Base-by-base conservation (phyloP, 30 jellyfish, hydroid and myxozoan species). In the Aurelia aurita complex sp. Pacific region DNA sequence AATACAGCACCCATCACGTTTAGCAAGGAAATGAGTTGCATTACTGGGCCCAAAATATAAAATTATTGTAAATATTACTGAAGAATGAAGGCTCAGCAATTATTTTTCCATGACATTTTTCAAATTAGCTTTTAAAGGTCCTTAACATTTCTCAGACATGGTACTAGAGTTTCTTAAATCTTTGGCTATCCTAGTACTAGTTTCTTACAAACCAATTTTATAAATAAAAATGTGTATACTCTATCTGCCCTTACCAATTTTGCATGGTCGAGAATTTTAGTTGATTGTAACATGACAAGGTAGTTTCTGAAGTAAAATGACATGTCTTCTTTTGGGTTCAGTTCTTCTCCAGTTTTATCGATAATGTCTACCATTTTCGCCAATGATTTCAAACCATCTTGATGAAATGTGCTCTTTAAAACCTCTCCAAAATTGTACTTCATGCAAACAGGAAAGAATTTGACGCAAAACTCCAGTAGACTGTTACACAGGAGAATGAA, bases 401-500 rank as follows among this genome's bases (percentile, higher is more conserved):
- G 83, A 35, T 83, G 50, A 80, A 92, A 86, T 11, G 68, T 77
- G 15, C 78, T 42, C 23, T 36, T 73, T 5, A 92, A 81, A 17
- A 64, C 46, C 36, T 83, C 92, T 12, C 64, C 80, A 34, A 86
- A 82, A 40, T 80, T 82, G 69, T 76, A 74, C 86, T 62, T 80
- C 74, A 38, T 73, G 70, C 96, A 87, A 17, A 80, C 33, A 10
- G 95, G 93, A 64, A 87, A 92, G 76, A 88, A 67, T 75, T 83
- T 88, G 46, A 68, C 64, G 42, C 87, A 69, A 76, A 92, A 85
- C 34, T 92, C 97, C 60, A 92, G 85, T 16, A 92, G 51, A 64
- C 96, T 92, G 86, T 85, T 82, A 16, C 97, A 97, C 65, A 92
- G 94, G 46, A 87, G 85, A 23, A 74, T 89, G 71, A 92, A 88